Conservation (phyloP, 30 jellyfish, hydroid and myxozoan species). For the Hydra vulgaris region DNA sequence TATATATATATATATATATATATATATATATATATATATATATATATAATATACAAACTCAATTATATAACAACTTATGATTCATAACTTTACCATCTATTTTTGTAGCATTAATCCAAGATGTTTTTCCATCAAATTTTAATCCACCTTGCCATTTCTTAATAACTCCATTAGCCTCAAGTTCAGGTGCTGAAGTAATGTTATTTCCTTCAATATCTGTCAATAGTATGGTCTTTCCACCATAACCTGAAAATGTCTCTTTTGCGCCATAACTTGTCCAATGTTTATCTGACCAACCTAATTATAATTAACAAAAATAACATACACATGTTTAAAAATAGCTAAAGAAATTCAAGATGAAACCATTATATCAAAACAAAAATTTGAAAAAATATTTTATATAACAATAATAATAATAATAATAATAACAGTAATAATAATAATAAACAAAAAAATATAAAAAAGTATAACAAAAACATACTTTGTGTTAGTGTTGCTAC, state of each 20-base stretch:
- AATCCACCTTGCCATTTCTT: constrained; percentile 39
- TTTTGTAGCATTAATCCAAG: constrained; percentile 19
- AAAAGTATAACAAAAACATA: not conserved
- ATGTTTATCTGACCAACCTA: not conserved
- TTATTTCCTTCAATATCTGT: constrained; percentile 28
- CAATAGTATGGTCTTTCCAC: constrained; percentile 21
- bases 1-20: too few species aligned
- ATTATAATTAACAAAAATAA: too few species aligned
- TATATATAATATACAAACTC: too few species aligned
- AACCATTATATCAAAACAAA: too few species aligned
- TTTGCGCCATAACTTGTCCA: constrained; percentile 14
- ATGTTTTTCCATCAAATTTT: constrained; percentile 27
- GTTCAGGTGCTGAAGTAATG: constrained; percentile 24
- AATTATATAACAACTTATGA: too few species aligned
- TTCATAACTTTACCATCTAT: constrained; percentile 27
- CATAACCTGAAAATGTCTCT: constrained; percentile 28
- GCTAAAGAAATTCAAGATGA: too few species aligned
- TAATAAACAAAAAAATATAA: not conserved
- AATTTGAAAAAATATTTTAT: too few species aligned
- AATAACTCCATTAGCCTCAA: constrained; percentile 4
- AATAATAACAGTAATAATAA: not conserved
- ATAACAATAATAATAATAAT: not conserved
- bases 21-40: too few species aligned
- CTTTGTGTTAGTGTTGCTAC: constrained; percentile 2
- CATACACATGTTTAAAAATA: too few species aligned